Evolutionary conservation across 2,797 vertebrate genomes (phyloP).

Genomic region (Peromyscus eremicus): DNA sequence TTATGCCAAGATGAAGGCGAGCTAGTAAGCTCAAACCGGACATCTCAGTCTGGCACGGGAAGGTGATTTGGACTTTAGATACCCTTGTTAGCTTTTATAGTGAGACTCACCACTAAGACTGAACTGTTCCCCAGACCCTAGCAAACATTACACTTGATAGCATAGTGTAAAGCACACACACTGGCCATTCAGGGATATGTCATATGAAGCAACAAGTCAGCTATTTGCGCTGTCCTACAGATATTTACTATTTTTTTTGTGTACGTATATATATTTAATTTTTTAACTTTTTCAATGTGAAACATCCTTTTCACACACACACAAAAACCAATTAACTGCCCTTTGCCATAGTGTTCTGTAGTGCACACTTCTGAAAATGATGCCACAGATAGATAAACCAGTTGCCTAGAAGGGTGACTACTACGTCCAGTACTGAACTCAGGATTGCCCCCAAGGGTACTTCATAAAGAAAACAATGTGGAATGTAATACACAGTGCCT

Average conservation of each 20-base stretch:
- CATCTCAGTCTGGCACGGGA: background rate
- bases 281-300: background rate
- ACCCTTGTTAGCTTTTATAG: background rate
- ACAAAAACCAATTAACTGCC: background rate
- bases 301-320: background rate
- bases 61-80: background rate
- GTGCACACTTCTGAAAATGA: constrained; percentile 31
- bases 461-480: constrained; percentile 57
- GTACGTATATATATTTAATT: background rate
- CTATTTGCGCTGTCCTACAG: background rate
- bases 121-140: background rate
- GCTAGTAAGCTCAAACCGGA: background rate
- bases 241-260: background rate
- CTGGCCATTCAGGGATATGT: background rate
- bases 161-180: background rate
- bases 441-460: constrained; percentile 9
- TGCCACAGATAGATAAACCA: background rate
- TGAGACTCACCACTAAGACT: background rate
- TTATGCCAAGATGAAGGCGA: background rate
- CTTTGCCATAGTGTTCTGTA: background rate
- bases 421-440: constrained; percentile 54
- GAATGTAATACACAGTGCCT: constrained; percentile 41
- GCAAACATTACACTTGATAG: background rate
- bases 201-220: background rate
- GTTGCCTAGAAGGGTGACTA: background rate